Evolutionary conservation across 2,797 vertebrate genomes (phyloP).

Genomic region (Lagodon rhomboides): DNA sequence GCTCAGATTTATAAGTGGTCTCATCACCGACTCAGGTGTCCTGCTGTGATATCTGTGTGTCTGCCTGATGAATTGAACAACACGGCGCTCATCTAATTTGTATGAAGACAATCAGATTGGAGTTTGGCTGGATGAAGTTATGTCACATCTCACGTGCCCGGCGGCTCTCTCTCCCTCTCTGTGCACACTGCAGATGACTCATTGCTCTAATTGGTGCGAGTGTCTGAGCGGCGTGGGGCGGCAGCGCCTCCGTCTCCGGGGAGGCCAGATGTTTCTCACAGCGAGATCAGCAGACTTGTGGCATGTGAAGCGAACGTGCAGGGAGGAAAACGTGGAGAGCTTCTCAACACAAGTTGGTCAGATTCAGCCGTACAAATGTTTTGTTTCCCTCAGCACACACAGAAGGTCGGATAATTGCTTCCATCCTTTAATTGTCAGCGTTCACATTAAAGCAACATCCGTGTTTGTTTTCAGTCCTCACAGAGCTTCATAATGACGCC

Average conservation of each 20-base stretch:
- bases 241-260: slow-evolving; percentile 35
- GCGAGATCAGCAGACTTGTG: slow-evolving; percentile 2
- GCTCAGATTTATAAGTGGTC: not conserved
- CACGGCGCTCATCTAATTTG: slow-evolving; percentile 52
- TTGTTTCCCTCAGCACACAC: slow-evolving; percentile 6
- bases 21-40: not conserved
- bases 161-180: slow-evolving; percentile 34
- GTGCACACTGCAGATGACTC: slow-evolving; percentile 40
- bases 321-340: not conserved
- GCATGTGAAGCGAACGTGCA: not conserved
- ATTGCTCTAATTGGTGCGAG: slow-evolving; percentile 57
- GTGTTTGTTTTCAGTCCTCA: slow-evolving; percentile 33
- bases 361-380: slow-evolving; percentile 16
- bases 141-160: slow-evolving; percentile 36
- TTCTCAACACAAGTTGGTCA: not conserved
- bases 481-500: slow-evolving; percentile 15
- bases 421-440: slow-evolving; percentile 30
- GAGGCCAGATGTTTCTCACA: slow-evolving; percentile 47
- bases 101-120: slow-evolving; percentile 48
- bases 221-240: slow-evolving; percentile 21
- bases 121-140: slow-evolving; percentile 44
- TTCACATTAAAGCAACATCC: slow-evolving; percentile 20
- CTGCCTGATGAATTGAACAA: slow-evolving; percentile 44
- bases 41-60: slow-evolving; percentile 18
- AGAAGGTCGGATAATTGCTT: slow-evolving; percentile 31